phyloP scores from a whole-genome alignment of 2,797 vertebrate species.

The Neoniphon sammara region DNA sequence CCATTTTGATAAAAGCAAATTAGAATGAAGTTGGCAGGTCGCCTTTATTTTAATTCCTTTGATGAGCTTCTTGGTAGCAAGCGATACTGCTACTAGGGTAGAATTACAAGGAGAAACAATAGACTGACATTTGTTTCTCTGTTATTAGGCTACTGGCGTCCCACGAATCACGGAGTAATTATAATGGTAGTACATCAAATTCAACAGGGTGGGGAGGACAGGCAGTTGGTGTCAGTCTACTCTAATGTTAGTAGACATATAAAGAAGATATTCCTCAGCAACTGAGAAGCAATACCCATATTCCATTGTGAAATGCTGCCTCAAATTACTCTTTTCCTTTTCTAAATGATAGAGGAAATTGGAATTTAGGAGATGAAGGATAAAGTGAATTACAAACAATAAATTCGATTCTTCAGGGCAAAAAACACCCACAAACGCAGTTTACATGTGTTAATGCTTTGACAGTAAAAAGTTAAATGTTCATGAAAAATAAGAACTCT shows the following conservation, averaged over 20 bases:
- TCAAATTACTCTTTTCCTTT: constrained; percentile 45
- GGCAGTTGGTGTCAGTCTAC: constrained; percentile 26
- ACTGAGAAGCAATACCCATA: constrained; percentile 42
- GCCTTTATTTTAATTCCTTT: not conserved
- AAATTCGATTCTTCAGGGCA: no score
- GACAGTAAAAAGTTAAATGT: no score
- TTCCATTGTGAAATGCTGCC: constrained; percentile 31
- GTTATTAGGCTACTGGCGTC: not conserved
- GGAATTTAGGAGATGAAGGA: not conserved
- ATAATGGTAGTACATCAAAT: constrained; percentile 18
- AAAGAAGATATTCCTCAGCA: constrained; percentile 27
- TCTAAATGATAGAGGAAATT: constrained; percentile 19
- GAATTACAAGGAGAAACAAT: no score
- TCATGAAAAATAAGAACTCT: not conserved
- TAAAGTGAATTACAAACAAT: no score
- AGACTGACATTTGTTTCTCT: no score
- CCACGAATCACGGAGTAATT: constrained; percentile 29
- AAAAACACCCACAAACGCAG: no score
- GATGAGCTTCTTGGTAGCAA: constrained; percentile 16
- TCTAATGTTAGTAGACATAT: constrained; percentile 9
- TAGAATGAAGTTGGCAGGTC: constrained; percentile 14
- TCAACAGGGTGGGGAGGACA: constrained; percentile 21
- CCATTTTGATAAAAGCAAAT: constrained; percentile 4
- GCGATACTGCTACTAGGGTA: not conserved
- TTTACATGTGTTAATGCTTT: no score